Percentiles rank a stretch among this genome's conserved stretches.
phyloP scores from a whole-genome alignment of 2,888 invertebrate species.

The Harmothoe impar region DNA sequence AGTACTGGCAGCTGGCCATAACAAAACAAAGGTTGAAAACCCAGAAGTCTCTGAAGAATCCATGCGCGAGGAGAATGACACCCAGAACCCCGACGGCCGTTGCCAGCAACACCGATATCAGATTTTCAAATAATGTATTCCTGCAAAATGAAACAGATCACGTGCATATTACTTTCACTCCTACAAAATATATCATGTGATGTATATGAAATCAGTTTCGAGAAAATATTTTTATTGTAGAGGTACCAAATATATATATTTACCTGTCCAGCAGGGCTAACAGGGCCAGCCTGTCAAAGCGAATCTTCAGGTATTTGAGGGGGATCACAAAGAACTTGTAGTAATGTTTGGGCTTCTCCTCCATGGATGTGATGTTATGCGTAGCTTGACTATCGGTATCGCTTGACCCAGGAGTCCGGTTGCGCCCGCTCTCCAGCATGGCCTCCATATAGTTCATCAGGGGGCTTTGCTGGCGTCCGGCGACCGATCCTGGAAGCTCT shows the following conservation, averaged over 20 bases:
- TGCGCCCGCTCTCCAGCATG: slow-evolving; percentile 71
- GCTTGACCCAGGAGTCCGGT: slow-evolving; percentile 55
- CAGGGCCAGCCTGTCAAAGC: slow-evolving; percentile 95
- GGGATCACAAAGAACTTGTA: slow-evolving; percentile 91
- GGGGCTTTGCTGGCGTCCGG: slow-evolving; percentile 62
- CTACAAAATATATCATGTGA: not conserved
- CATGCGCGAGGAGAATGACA: slow-evolving; percentile 90
- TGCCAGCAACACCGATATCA: slow-evolving; percentile 92
- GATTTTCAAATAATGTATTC: slow-evolving; percentile 92
- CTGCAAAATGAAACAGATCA: slow-evolving; percentile 83
- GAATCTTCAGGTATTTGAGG: slow-evolving; percentile 88
- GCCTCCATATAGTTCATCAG: slow-evolving; percentile 76
- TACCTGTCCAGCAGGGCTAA: slow-evolving; percentile 93
- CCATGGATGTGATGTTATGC: slow-evolving; percentile 71
- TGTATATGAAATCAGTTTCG: too few relatives aligned
- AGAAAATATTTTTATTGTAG: too few relatives aligned
- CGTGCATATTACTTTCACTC: not conserved
- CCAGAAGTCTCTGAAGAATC: slow-evolving; percentile 95
- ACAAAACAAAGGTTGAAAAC: slow-evolving; percentile 98
- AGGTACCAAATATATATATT: not conserved
- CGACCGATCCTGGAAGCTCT: slow-evolving; percentile 68
- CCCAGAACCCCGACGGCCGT: slow-evolving; percentile 93
- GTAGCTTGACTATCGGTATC: slow-evolving; percentile 58
- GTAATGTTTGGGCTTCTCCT: slow-evolving; percentile 85
- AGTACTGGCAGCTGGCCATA: slow-evolving; percentile 99